A percentile compares a stretch with the other conserved stretches of the same genome.
phyloP scores from a whole-genome alignment of 2,888 invertebrate genomes.

The Xylocampa areola region DNA sequence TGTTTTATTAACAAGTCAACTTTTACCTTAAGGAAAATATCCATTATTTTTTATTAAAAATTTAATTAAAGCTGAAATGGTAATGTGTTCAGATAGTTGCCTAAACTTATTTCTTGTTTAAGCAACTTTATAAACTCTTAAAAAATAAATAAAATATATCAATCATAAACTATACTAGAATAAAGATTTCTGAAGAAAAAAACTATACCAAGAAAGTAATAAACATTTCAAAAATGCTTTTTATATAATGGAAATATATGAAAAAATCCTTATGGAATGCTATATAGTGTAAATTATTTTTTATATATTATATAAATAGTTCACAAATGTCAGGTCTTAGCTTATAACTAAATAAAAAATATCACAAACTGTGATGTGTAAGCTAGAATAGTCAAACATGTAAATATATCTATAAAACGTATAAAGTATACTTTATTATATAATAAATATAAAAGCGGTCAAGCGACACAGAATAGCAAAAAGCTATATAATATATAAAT shows the following conservation, averaged over 20 bases:
- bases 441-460: conserved; percentile 27
- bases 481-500: conserved; percentile 33
- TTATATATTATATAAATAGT: not conserved
- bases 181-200: conserved; percentile 15
- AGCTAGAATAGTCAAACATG: conserved; percentile 26
- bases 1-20: conserved; percentile 35
- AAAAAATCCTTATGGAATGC: conserved; percentile 39
- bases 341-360: conserved; percentile 45
- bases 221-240: conserved; percentile 23
- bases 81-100: conserved; percentile 67
- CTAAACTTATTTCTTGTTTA: conserved; percentile 14
- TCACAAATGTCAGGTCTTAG: conserved; percentile 4
- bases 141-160: conserved; percentile 25
- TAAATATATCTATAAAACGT: conserved; percentile 40
- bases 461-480: conserved; percentile 48
- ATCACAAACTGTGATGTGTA: conserved; percentile 49
- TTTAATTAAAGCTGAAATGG: conserved; percentile 77
- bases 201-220: not conserved
- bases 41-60: conserved; percentile 44
- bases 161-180: conserved; percentile 18
- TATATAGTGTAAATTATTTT: conserved; percentile 23
- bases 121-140: conserved; percentile 34
- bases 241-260: conserved; percentile 4
- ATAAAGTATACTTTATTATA: conserved; percentile 16
- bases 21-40: conserved; percentile 51